Base-by-base conservation (phyloP, 2,113 vertebrate species). In the Raja brachyura region DNA sequence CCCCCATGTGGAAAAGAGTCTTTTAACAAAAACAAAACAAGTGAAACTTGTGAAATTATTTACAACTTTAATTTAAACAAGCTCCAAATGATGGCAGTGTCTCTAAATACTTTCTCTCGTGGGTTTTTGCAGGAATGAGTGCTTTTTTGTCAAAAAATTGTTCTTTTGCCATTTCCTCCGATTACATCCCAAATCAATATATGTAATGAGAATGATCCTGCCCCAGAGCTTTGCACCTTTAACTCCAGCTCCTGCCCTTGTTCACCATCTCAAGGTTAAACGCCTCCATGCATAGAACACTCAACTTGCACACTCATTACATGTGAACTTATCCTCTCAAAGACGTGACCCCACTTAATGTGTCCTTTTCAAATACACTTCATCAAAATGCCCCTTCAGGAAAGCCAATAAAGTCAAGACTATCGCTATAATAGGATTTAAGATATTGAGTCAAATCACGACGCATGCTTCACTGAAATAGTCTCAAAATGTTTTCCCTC, bases 251-350 rank as follows among this genome's bases (percentile, higher is more conserved):
- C 25, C 14, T 88, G 28, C 28, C 83, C 83, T 88, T 88, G 83
- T 88, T 61, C 56, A 66, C 83, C 59, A 63, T n/a, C 0, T 8
- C 83, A 63, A 88, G 83, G 83, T 88, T 88, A 88, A 88, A 63
- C 83, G 28, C 28, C 61, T 28, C 59, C 22, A 83, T 28, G 20
- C 54, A 83, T 28, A 14, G 8, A 83, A 81, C 61, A 59, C 14
- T 63, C 83, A 63, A 31, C 59, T n/a, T 88, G 83, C 83, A 33
- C 28, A n/a, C 59, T 88, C 59, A 88, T 88, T 63, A 63, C 59
- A 63, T 8, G 59, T 88, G 28, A 88, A 63, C 83, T 88, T 88
- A 88, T 63, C 59, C 59, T 14, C 83, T 63, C 83, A 88, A n/a
- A n/a, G 5, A 13, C 13, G 13, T 88, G 59, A 86, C 28, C 81